Base-by-base conservation (phyloP, 2,113 vertebrate species). In the Tretioscincus oriximinensis region DNA sequence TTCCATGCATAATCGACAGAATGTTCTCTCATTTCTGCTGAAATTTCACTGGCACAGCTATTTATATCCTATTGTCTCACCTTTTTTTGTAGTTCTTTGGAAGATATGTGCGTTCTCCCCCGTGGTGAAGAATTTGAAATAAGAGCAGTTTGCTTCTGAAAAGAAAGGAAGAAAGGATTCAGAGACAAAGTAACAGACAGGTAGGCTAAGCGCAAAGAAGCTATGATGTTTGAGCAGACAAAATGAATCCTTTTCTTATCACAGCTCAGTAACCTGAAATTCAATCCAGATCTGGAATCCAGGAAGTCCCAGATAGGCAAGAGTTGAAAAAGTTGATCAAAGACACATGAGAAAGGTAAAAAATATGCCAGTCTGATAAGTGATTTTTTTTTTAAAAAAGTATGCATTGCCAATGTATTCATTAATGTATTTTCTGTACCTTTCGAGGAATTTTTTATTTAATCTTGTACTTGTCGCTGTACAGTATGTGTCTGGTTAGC, bases 71-170 rank as follows among this genome's bases (percentile, higher is more conserved):
- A 54, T 73, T 41, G 14, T 14, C 54, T 82, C 96, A 98, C 97
- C 96, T 90, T 96, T 98, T 89, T 95, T 94, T 18, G 96, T 97
- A 7, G 96, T 96, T 92, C 96, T 96, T 86, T 96, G 96, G 91
- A 98, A 97, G 88, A 98, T 95, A 74, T 84, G 94, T 1, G 96
- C 95, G n/a, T 97, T 97, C 82, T 97, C 96, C 80, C 96, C 97
- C 2, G 96, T 97, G 74, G 96, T 97, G 91, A 97, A 97, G 94
- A 98, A 97, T 88, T 96, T 97, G 90, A 98, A 98, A 87, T 96
- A 97, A 82, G 96, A 96, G 88, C 97, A 98, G 92, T 97, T 98
- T 66, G 97, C 95, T 86, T 97, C 97, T 98, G 92, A 88, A 80
- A 78, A 82, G 9, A 64, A 79, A 86, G 86, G 82, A 66, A 86